A percentile compares a stretch with the other conserved stretches of the same genome.
These are phyloP conservation scores for Nasonia vitripennis DNA, from an alignment of 1,140 invertebrate species.

Conservation along the genomic window DNA sequence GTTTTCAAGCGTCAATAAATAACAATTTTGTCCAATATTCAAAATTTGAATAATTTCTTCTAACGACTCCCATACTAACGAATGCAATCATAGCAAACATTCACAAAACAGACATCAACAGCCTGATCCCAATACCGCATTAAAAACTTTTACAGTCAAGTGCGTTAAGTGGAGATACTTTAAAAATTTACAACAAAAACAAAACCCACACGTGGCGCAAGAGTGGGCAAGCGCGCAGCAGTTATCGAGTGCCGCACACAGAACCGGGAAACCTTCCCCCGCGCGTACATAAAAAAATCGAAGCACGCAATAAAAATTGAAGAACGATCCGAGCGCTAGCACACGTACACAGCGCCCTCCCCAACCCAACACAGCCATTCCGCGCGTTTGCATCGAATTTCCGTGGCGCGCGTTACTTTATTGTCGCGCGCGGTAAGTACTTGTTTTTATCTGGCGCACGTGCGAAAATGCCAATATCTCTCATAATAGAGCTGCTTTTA, in stretches of 20 bases:
- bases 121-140: no score
- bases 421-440: slow-evolving; percentile 16
- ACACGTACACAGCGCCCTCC: neutral
- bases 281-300: neutral
- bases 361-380: neutral
- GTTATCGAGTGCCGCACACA: neutral
- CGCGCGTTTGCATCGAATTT: slow-evolving; percentile 34
- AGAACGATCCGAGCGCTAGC: neutral
- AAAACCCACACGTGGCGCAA: neutral
- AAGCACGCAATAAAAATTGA: slow-evolving; percentile 26
- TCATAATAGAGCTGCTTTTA: slow-evolving; percentile 30
- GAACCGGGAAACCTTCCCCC: neutral
- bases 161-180: neutral
- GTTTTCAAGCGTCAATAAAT: neutral
- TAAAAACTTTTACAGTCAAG: no score
- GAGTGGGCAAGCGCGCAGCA: neutral
- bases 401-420: neutral
- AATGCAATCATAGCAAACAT: neutral
- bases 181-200: neutral
- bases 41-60: neutral
- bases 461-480: slow-evolving; percentile 46
- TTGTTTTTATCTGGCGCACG: slow-evolving; percentile 40
- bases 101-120: no score
- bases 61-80: neutral
- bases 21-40: neutral